Base-by-base conservation (phyloP, 1,140 invertebrate genomes). In the Bombus turneri region DNA sequence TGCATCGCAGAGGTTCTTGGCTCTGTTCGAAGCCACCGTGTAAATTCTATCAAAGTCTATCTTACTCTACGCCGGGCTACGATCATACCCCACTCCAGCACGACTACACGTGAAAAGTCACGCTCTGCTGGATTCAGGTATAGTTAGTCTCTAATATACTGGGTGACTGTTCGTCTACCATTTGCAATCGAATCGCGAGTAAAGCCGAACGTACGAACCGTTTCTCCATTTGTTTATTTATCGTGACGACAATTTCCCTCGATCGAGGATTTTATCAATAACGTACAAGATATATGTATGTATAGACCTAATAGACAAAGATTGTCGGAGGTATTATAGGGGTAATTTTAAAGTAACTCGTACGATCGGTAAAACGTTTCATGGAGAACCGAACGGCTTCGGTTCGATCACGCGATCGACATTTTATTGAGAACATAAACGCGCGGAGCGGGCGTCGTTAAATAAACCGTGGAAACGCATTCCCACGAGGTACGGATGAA, bases 21-120 rank as follows among this genome's bases (percentile, higher is more conserved):
- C 86, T 84, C 76, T n/a, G 59, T 90, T 86, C 82, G 79, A 80
- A 91, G 86, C 87, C 87, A 78, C 79, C 90, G 90, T 91, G 90
- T 92, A 92, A 91, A 92, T 92, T 93, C 91, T 92, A 92, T 93
- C 90, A 89, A 91, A 91, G 90, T 92, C 88, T 92, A 91, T 92
- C 87, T 90, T 88, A 85, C 86, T 88, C 76, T 84, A 82, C 71
- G 88, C 83, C 64, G 71, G 57, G 68, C 43, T 88, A 88, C 90
- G 86, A 73, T 86, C 90, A 64, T 89, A 41, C 84, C 86, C 86
- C 92, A 86, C 90, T 92, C 82, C 89, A 47, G 68, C 79, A 79
- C 82, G 85, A 86, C 85, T 91, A 90, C 92, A 93, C 93, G 92
- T 93, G 93, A 94, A 93, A 93, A 93, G 94, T 94, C 94, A 95